Conservation (phyloP, 1,140 invertebrate genomes). For the Formica exsecta region DNA sequence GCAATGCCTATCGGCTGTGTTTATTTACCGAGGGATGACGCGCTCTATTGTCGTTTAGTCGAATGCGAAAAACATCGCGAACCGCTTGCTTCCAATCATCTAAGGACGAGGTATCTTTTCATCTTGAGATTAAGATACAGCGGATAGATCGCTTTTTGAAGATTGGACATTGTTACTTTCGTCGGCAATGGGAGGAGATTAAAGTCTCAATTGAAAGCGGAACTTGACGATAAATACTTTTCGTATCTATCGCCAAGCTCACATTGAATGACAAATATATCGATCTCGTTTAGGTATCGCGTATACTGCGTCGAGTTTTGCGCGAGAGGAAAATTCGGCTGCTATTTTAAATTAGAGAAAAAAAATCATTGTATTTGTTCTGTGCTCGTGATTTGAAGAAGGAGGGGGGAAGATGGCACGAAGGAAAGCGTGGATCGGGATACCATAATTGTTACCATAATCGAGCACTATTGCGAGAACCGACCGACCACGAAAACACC, state of each 20-base stretch:
- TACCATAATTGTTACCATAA: not conserved
- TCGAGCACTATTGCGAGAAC: not conserved
- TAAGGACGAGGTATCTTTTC: not conserved
- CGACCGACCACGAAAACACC: conserved; percentile 33
- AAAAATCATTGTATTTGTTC: not conserved
- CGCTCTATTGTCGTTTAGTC: conserved; percentile 49
- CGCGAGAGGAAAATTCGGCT: not conserved
- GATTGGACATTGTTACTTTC: not conserved
- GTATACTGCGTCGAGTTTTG: not conserved
- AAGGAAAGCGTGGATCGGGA: not conserved
- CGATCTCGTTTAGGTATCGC: not conserved
- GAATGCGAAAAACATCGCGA: conserved; percentile 27
- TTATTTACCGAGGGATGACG: conserved; percentile 65
- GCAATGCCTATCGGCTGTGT: conserved; percentile 70
- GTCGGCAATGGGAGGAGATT: not conserved
- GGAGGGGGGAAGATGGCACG: too few relatives aligned
- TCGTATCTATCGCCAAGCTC: not conserved
- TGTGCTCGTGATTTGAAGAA: not conserved
- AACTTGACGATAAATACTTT: not conserved
- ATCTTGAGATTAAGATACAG: conserved; percentile 15
- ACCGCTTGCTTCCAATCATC: conserved; percentile 12
- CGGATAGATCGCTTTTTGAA: not conserved
- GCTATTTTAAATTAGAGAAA: not conserved
- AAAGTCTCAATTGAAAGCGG: not conserved
- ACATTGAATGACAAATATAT: not conserved